These are phyloP conservation scores for Drosophila sechellia DNA, from an alignment of 1,140 invertebrate species.

Conservation along the genomic window DNA sequence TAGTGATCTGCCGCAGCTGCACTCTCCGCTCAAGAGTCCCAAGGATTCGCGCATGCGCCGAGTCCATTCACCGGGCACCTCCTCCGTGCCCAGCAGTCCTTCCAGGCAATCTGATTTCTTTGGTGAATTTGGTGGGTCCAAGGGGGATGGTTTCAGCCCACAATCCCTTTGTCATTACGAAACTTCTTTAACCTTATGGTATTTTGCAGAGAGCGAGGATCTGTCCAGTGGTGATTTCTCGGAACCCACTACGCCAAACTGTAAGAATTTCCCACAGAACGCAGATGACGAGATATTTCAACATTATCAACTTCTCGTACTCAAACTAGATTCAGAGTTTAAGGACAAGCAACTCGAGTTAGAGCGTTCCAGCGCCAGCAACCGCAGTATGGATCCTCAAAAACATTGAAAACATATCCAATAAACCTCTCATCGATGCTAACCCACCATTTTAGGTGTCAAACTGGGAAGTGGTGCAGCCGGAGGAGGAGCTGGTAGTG, in stretches of 20 bases:
- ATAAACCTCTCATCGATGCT: not conserved
- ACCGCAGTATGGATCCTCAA: conserved; percentile 58
- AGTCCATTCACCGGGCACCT: conserved; percentile 73
- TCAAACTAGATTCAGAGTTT: conserved; percentile 90
- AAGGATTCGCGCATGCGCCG: conserved; percentile 73
- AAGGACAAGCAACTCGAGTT: conserved; percentile 90
- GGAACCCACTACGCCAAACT: conserved; percentile 78
- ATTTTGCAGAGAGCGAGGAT: conserved; percentile 79
- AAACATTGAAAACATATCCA: not conserved
- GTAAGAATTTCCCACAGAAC: conserved; percentile 67
- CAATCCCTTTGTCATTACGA: too few relatives aligned
- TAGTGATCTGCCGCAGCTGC: conserved; percentile 76
- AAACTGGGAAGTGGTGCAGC: conserved; percentile 60
- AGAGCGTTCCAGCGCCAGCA: conserved; percentile 85
- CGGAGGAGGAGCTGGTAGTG: conserved; percentile 63
- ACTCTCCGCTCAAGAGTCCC: conserved; percentile 75
- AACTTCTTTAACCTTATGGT: too few relatives aligned
- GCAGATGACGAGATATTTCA: conserved; percentile 86
- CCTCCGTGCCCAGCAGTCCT: conserved; percentile 89
- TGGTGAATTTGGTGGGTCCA: conserved; percentile 71
- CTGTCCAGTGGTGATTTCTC: conserved; percentile 82
- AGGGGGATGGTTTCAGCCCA: not conserved
- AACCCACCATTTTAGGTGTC: conserved; percentile 26
- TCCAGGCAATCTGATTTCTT: conserved; percentile 87
- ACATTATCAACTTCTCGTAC: conserved; percentile 88